Percentiles rank a stretch among this genome's conserved stretches.
Conservation (phyloP, 1,140 invertebrate species). For the Camponotus vicinus region DNA sequence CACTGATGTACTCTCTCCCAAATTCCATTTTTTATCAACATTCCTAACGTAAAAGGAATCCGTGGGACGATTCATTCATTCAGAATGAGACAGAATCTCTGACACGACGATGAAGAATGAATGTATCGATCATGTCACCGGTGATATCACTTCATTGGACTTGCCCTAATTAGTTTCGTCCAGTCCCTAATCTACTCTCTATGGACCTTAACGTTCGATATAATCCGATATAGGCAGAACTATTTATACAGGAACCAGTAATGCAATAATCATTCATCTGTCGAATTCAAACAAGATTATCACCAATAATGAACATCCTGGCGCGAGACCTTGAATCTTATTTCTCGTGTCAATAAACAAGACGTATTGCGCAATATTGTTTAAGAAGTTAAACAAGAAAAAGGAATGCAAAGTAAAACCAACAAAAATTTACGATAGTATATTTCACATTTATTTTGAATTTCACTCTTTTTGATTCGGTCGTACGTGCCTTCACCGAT, state of each 20-base stretch:
- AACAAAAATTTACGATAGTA: too few relatives aligned
- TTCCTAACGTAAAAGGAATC: neutral
- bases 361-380: neutral
- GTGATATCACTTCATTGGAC: constrained; percentile 28
- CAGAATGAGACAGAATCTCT: neutral
- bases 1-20: neutral
- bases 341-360: neutral
- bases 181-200: neutral
- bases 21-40: constrained; percentile 18
- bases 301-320: neutral
- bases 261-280: neutral
- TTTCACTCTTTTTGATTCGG: constrained; percentile 14
- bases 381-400: neutral
- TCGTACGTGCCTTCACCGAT: constrained; percentile 47
- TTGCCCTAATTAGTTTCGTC: constrained; percentile 34
- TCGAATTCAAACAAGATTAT: constrained; percentile 14
- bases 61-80: constrained; percentile 7
- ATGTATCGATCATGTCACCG: constrained; percentile 42
- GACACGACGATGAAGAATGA: constrained; percentile 20
- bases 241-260: constrained; percentile 10
- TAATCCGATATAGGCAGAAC: constrained; percentile 1
- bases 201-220: neutral
- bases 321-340: neutral
- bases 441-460: neutral
- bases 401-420: too few relatives aligned